Conservation (phyloP, 1,140 invertebrate genomes). For the Eufriesea mexicana region DNA sequence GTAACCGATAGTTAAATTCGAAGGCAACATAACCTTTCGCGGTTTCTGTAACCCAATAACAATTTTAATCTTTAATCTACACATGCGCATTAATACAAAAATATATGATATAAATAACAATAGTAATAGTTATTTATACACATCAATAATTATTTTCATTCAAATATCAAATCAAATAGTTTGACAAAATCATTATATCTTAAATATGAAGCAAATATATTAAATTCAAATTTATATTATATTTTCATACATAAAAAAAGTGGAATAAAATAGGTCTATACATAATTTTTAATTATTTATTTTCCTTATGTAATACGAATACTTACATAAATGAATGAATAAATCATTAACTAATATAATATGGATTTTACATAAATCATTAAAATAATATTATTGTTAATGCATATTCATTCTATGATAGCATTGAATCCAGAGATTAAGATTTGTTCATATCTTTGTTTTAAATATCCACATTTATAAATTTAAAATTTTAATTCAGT, state of each 20-base stretch:
- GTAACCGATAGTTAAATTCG: neutral
- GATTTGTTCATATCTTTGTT: neutral
- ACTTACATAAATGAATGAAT: slow-evolving; percentile 54
- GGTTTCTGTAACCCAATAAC: neutral
- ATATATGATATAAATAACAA: too few species aligned
- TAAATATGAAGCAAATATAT: neutral
- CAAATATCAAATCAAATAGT: neutral
- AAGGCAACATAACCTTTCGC: slow-evolving; percentile 15
- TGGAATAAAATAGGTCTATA: neutral
- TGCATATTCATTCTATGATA: slow-evolving; percentile 39
- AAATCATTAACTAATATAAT: slow-evolving; percentile 41
- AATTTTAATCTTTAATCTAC: neutral
- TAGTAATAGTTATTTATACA: neutral
- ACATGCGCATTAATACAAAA: slow-evolving; percentile 7
- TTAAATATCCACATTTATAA: neutral
- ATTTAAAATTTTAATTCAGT: slow-evolving; percentile 3
- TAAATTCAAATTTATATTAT: neutral
- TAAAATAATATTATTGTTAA: slow-evolving; percentile 39
- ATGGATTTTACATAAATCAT: slow-evolving; percentile 46
- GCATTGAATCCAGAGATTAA: slow-evolving; percentile 60
- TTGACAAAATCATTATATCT: neutral
- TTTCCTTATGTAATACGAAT: slow-evolving; percentile 50
- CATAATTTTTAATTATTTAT: slow-evolving; percentile 50
- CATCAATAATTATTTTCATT: neutral
- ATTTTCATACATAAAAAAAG: neutral